Conservation (phyloP, 2,797 vertebrate genomes). For the Arrhamphus sclerolepis region DNA sequence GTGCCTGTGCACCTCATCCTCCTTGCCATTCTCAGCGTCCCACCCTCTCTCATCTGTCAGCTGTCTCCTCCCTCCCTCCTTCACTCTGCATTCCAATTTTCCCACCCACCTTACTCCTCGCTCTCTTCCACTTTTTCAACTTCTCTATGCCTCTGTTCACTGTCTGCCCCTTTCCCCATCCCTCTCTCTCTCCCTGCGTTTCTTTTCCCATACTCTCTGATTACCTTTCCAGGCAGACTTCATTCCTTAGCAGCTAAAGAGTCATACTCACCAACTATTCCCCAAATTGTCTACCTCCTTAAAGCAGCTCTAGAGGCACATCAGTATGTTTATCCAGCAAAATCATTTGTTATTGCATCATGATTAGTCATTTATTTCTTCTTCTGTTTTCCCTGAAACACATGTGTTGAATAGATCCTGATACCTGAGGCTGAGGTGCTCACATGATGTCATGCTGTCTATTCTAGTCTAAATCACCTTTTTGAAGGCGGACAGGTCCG, state of each 20-base stretch:
- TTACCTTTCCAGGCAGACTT: conserved; percentile 74
- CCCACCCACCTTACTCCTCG: conserved; percentile 60
- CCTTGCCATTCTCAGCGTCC: conserved; percentile 29
- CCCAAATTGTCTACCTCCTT: conserved; percentile 23
- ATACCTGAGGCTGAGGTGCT: neutral
- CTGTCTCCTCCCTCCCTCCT: conserved; percentile 30
- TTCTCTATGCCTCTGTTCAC: conserved; percentile 28
- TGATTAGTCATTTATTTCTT: too few species aligned
- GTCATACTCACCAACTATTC: conserved; percentile 43
- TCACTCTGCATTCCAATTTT: conserved; percentile 59
- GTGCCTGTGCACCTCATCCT: conserved; percentile 39
- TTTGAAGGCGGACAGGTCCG: conserved; percentile 19
- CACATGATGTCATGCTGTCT: conserved; percentile 13
- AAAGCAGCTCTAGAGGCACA: conserved; percentile 31
- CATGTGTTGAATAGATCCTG: neutral
- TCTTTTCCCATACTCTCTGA: conserved; percentile 49
- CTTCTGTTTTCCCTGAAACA: neutral
- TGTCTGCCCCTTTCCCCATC: conserved; percentile 9
- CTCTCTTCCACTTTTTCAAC: conserved; percentile 37
- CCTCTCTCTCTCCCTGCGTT: conserved; percentile 16
- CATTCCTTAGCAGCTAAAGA: conserved; percentile 64
- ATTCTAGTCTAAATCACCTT: conserved; percentile 21
- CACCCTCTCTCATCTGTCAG: conserved; percentile 51
- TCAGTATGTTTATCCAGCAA: too few species aligned
- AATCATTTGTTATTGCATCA: too few species aligned